Base-by-base conservation (phyloP, 2,113 vertebrate species). In the Lamprologus ornatipinnis region DNA sequence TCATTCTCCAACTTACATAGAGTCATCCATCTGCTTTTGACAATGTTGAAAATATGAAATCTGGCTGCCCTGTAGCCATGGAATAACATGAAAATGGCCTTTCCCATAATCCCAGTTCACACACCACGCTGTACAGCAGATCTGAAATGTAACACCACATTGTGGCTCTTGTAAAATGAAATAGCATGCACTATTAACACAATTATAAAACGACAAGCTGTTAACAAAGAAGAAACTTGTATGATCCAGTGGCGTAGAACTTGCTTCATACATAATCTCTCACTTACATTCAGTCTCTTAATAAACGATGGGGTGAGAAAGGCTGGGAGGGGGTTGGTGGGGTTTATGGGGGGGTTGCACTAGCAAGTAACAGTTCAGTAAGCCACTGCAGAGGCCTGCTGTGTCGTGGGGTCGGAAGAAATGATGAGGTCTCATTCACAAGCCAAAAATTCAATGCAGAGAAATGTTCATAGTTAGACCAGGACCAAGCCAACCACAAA, bases 211-310 rank as follows among this genome's bases (percentile, higher is more conserved):
- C 6, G 7, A 47, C 40, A 4, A 9, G 40, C 9, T 45, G 14
- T 73, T 45, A 79, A 73, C 21, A 45, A 7, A 57, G 47, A 26
- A 80, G 53, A 40, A 82, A 81, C 31, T 75, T 19, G 70, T 19
- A 19, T 75, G 70, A 45, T 75, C 70, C 14, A 45, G 81, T 85
- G 70, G 33, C 37, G 80, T 68, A 45, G 21, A 26, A 4, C 13
- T 84, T 83, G 68, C 80, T 40, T 85, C 63, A 70, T 75, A 93
- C 88, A 87, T 68, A 9, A 87, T 53, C 26, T 53, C 17, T n/a
- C 9, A 53, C 26, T 82, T 88, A 91, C 92, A 93, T 94, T 95
- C 87, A 81, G 81, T 88, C 47, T 82, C 70, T 89, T 84, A 87
- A 54, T 81, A 73, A 91, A 55, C 78, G 17, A 83, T 87, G 70